These are phyloP conservation scores for Ceratosolen solmsi DNA, from an alignment of 1,140 invertebrate species.

Conservation along the genomic window DNA sequence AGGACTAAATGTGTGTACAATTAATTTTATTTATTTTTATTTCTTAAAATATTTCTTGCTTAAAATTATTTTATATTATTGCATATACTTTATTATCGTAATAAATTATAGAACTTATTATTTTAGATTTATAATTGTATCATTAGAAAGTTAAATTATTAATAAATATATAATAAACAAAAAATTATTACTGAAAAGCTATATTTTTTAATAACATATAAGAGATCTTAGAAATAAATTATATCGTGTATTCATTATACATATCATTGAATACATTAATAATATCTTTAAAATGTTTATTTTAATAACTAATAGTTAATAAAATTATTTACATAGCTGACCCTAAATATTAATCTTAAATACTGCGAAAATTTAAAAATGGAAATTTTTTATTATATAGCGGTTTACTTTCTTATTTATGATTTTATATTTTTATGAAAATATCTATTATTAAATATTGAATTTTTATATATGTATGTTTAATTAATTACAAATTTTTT, in stretches of 20 bases:
- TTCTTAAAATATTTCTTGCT: neutral
- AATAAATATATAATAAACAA: neutral
- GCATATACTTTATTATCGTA: neutral
- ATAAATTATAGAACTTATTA: constrained; percentile 21
- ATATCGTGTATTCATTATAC: neutral
- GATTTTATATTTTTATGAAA: too few species aligned
- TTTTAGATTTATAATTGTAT: neutral
- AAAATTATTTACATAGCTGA: neutral
- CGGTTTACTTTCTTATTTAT: too few species aligned
- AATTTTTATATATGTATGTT: too few species aligned
- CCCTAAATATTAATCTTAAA: too few species aligned
- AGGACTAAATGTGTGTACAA: too few species aligned
- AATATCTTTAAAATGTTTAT: neutral
- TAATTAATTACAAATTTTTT: too few species aligned
- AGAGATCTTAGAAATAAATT: too few species aligned
- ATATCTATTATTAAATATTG: too few species aligned
- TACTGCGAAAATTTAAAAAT: too few species aligned
- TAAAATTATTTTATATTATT: neutral
- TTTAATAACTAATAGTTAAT: neutral
- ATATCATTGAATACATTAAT: neutral
- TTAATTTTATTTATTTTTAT: neutral
- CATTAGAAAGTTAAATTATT: neutral
- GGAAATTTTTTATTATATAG: too few species aligned
- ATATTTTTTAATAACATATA: neutral
- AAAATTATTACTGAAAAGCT: neutral